Base-by-base conservation (phyloP, 2,888 invertebrate genomes). In the Trissonchulus latispiculum region DNA sequence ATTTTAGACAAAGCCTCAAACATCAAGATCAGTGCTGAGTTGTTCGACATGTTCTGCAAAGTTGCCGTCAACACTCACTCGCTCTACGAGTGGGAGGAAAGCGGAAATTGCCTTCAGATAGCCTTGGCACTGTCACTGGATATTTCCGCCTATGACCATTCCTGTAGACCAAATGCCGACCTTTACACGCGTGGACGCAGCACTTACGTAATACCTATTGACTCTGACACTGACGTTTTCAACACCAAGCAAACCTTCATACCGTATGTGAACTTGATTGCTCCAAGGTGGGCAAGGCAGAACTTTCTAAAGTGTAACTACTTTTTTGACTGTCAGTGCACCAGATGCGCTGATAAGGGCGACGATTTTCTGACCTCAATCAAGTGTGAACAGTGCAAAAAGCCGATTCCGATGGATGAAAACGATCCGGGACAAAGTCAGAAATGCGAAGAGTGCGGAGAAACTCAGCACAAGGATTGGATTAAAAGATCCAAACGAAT, bases 281-380 rank as follows among this genome's bases (percentile, higher is more conserved):
- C 66, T 15, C 66, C 66, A 8, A 29, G 66, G 28, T 64, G 66
- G 66, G 66, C 66, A 15, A 29, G 66, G 18, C 66, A 64, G 66
- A 8, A 28, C 8, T 64, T 64, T 33, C 28, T 64, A 28, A 64
- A 64, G 35, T 15, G 28, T 32, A 64, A 64, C 66, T 64, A 64
- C 28, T 64, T 64, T 64, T 64, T 64, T 33, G 66, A 64, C 66
- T 64, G 66, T 33, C 66, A 64, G 28, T 64, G 66, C n/a, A n/a
- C 18, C 66, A 64, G 66, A n/a, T 64, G 66, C 28, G 32, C 28
- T 28, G 48, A 8, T 8, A 48, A 48, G 48, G 48, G 23, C 23
- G 48, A 48, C 23, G 48, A 48, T 48, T 48, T 48, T 48, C 48
- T 48, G 48, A 48, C 48, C 8, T 48, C 48, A 23, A 23, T 48